Evolutionary conservation across 1,140 invertebrate species (phyloP).

Genomic region (Gryon sp.): DNA sequence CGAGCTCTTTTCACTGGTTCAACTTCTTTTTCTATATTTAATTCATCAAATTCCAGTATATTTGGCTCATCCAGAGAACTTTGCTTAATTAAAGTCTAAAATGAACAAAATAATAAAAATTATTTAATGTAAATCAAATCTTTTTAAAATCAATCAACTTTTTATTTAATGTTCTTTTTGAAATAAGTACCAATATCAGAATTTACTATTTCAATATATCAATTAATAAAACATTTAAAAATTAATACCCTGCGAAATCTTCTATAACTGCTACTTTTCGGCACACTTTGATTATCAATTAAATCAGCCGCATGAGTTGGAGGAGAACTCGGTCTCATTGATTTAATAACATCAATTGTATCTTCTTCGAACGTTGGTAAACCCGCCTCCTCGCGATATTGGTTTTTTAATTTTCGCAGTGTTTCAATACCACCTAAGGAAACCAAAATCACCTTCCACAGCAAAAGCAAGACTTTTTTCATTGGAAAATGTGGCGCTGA

Average conservation of each 20-base stretch:
- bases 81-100: conserved; percentile 93
- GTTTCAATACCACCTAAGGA: conserved; percentile 93
- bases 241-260: conserved; percentile 82
- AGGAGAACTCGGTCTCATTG: conserved; percentile 96
- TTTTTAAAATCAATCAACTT: too few relatives aligned
- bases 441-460: conserved; percentile 97
- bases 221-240: conserved; percentile 4
- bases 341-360: conserved; percentile 93
- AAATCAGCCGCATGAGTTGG: conserved; percentile 95
- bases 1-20: conserved; percentile 37
- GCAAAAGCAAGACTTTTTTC: conserved; percentile 96
- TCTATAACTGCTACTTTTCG: conserved; percentile 81
- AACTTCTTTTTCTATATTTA: conserved; percentile 71
- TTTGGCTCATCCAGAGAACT: conserved; percentile 93
- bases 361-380: conserved; percentile 92
- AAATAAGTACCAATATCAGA: too few relatives aligned
- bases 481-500: conserved; percentile 97
- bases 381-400: conserved; percentile 85
- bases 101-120: conserved; percentile 37
- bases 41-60: conserved; percentile 79
- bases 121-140: conserved; percentile 11
- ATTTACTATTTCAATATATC: too few relatives aligned
- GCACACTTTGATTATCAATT: conserved; percentile 92
- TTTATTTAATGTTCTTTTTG: too few relatives aligned
- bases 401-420: conserved; percentile 86